Evolutionary conservation across 2,113 vertebrate genomes (phyloP).

Genomic region (Cinclus cinclus): DNA sequence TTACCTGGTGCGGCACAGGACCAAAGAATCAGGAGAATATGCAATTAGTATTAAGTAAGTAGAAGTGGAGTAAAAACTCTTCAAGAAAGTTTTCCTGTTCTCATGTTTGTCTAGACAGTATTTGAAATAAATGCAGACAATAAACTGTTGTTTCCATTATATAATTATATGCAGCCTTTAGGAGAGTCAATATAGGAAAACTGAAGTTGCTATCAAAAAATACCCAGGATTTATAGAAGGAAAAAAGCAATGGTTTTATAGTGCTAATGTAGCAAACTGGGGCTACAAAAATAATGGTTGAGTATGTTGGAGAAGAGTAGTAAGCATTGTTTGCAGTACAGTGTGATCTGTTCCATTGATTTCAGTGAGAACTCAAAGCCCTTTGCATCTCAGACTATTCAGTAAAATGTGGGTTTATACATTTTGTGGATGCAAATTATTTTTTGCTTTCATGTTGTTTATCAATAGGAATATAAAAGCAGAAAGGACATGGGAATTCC

Average conservation of each 20-base stretch:
- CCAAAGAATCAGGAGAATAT: slow-evolving; percentile 91
- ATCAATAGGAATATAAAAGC: not conserved
- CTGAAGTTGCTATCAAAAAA: not conserved
- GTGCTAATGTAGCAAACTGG: not conserved
- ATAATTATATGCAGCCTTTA: not conserved
- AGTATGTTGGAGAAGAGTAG: not conserved
- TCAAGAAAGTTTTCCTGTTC: slow-evolving; percentile 28
- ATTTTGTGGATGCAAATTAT: not conserved
- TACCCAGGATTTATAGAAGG: not conserved
- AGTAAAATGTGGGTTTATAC: not conserved
- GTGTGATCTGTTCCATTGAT: not conserved
- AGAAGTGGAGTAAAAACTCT: slow-evolving; percentile 65
- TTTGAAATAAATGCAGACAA: slow-evolving; percentile 1
- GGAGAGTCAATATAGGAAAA: not conserved
- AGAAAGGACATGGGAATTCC: not conserved
- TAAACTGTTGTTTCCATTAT: not conserved
- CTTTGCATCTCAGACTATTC: slow-evolving; percentile 19
- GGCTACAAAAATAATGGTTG: not conserved
- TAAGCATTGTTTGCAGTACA: not conserved
- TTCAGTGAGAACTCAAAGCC: not conserved
- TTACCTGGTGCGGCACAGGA: slow-evolving; percentile 93
- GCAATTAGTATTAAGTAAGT: slow-evolving; percentile 99
- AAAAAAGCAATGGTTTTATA: not conserved
- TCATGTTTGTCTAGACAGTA: not conserved
- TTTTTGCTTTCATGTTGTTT: not conserved